Evolutionary conservation across 2,113 vertebrate species (phyloP).

Genomic region (Alaudala cheleensis): DNA sequence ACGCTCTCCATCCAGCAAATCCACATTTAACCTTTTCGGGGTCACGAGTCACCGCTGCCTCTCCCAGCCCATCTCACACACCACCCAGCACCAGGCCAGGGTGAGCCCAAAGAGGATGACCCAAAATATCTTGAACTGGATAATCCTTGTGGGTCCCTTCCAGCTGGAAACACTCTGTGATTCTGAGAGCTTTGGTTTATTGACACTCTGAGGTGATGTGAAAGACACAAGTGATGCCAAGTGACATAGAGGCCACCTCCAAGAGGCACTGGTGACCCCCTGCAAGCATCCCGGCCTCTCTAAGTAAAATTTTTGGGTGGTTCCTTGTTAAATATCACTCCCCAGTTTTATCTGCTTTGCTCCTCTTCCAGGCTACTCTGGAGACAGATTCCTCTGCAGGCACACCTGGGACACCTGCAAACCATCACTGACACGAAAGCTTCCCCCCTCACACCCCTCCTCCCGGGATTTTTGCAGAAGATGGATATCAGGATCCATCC

Average conservation of each 20-base stretch:
- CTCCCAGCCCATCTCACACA: background rate
- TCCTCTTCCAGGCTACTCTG: background rate
- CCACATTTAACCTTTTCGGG: background rate
- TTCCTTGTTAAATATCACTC: background rate
- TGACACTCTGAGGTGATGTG: background rate
- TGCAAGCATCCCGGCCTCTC: background rate
- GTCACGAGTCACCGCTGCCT: fast-evolving
- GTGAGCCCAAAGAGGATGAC: background rate
- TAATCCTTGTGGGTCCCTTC: background rate
- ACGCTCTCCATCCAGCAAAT: fast-evolving
- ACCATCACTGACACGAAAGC: background rate
- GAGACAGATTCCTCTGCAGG: background rate
- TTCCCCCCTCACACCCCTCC: fast-evolving
- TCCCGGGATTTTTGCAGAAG: background rate
- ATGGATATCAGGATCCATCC: background rate
- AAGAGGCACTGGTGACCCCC: background rate
- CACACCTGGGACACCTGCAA: background rate
- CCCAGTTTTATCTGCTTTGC: background rate
- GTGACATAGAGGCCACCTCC: background rate
- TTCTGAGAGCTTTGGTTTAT: background rate
- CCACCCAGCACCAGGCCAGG: background rate
- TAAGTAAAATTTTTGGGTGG: background rate
- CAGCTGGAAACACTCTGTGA: background rate
- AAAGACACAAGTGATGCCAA: background rate
- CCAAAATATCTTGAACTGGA: background rate